Evolutionary conservation across 2,797 vertebrate genomes (phyloP).

Genomic region (Lerista edwardsae): DNA sequence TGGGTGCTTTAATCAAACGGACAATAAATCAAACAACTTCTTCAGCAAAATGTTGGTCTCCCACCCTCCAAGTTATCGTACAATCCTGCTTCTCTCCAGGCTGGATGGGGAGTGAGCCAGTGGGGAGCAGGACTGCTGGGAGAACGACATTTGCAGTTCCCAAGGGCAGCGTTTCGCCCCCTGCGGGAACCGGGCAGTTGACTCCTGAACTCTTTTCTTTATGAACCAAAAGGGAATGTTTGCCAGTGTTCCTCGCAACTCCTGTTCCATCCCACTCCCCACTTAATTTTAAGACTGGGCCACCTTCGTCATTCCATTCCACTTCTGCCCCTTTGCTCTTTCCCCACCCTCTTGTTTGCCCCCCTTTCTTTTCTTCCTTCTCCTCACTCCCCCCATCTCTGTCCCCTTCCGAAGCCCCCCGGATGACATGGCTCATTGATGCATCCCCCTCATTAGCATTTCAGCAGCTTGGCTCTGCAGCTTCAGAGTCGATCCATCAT

Average conservation of each 20-base stretch:
- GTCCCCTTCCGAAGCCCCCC: slow-evolving; percentile 79
- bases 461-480: slow-evolving; percentile 84
- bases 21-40: slow-evolving; percentile 72
- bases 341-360: slow-evolving; percentile 19
- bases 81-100: background rate
- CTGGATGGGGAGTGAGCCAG: background rate
- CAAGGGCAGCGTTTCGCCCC: background rate
- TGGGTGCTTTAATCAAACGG: slow-evolving; percentile 61
- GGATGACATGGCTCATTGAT: slow-evolving; percentile 92
- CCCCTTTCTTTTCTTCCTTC: slow-evolving; percentile 57
- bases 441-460: slow-evolving; percentile 91
- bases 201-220: slow-evolving; percentile 40
- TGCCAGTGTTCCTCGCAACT: slow-evolving; percentile 10
- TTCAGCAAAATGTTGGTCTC: slow-evolving; percentile 7
- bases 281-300: slow-evolving; percentile 55
- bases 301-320: slow-evolving; percentile 64
- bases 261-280: background rate
- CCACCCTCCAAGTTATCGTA: background rate
- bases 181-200: slow-evolving; percentile 10
- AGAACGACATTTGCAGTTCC: background rate
- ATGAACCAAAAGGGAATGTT: slow-evolving; percentile 18
- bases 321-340: slow-evolving; percentile 36
- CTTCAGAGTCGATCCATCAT: slow-evolving; percentile 85
- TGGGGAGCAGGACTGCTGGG: background rate
- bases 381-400: slow-evolving; percentile 61